Conservation (phyloP, 2,113 vertebrate species). For the Ploceus nigricollis region DNA sequence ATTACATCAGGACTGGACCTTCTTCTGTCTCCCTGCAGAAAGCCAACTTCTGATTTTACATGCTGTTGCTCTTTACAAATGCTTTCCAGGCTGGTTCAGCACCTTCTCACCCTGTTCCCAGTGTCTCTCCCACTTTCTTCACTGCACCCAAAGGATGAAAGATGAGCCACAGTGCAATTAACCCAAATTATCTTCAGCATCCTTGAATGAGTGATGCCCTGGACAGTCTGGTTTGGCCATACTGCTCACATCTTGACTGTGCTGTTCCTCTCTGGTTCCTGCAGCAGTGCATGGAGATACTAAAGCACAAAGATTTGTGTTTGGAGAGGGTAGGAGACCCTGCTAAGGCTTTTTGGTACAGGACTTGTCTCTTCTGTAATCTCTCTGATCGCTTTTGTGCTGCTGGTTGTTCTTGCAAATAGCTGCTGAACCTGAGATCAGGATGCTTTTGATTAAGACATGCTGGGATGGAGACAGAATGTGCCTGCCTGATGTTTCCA, state of each 20-base stretch:
- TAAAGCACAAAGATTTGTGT: rapidly evolving
- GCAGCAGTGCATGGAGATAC: background rate
- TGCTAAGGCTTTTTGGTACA: background rate
- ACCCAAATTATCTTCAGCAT: background rate
- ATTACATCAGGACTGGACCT: background rate
- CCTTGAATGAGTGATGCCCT: background rate
- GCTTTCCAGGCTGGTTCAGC: background rate
- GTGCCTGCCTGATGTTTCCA: slow-evolving; percentile 35
- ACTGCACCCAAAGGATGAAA: background rate
- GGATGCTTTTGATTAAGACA: slow-evolving; percentile 45
- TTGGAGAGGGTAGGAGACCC: background rate
- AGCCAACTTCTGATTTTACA: background rate
- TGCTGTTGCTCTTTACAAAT: background rate
- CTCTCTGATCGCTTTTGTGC: background rate
- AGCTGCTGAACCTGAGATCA: slow-evolving; percentile 4
- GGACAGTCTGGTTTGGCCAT: background rate
- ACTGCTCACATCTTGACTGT: background rate
- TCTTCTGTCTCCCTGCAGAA: background rate
- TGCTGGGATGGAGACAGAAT: slow-evolving; percentile 23
- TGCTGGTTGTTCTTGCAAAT: slow-evolving; percentile 4
- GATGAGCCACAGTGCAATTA: background rate
- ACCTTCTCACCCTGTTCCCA: background rate
- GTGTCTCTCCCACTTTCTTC: background rate
- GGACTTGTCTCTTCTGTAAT: background rate
- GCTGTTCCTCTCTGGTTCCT: background rate